These are phyloP conservation scores for Betta splendens DNA, from an alignment of 2,797 vertebrate species.

Conservation along the genomic window DNA sequence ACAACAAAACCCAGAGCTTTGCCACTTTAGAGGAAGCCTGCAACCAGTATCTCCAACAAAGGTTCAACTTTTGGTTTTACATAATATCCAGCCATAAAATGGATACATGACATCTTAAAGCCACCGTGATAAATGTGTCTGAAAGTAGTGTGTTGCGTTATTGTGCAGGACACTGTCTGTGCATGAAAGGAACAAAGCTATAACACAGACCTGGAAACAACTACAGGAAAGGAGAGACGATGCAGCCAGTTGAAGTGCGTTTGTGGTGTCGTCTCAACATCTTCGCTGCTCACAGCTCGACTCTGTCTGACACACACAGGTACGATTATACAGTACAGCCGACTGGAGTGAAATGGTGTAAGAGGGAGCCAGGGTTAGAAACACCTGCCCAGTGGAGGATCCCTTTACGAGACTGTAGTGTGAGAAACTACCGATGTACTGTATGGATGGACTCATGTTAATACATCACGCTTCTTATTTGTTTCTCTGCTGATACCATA, in stretches of 20 bases:
- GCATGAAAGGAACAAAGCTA: constrained; percentile 52
- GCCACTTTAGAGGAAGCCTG: constrained; percentile 52
- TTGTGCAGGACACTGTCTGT: constrained; percentile 47
- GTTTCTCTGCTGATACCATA: too few relatives aligned
- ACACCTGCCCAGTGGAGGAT: not conserved
- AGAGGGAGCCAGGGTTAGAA: too few relatives aligned
- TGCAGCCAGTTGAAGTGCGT: constrained; percentile 8
- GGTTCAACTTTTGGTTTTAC: constrained; percentile 51
- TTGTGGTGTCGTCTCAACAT: too few relatives aligned
- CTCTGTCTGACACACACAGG: too few relatives aligned
- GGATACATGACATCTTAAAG: too few relatives aligned
- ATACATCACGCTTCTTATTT: too few relatives aligned
- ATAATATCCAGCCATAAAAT: not conserved
- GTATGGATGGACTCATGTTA: not conserved
- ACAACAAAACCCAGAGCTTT: constrained; percentile 8
- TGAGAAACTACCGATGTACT: too few relatives aligned
- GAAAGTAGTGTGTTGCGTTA: constrained; percentile 10
- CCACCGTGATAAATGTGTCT: too few relatives aligned
- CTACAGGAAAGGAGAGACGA: constrained; percentile 36
- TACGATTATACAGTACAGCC: too few relatives aligned
- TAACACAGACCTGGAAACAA: constrained; percentile 51
- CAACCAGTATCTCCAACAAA: constrained; percentile 65
- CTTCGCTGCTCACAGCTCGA: too few relatives aligned
- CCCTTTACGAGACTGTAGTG: not conserved
- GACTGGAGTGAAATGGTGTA: too few relatives aligned